Conservation (phyloP, 1,140 invertebrate species). For the Oryctes rhinoceros region DNA sequence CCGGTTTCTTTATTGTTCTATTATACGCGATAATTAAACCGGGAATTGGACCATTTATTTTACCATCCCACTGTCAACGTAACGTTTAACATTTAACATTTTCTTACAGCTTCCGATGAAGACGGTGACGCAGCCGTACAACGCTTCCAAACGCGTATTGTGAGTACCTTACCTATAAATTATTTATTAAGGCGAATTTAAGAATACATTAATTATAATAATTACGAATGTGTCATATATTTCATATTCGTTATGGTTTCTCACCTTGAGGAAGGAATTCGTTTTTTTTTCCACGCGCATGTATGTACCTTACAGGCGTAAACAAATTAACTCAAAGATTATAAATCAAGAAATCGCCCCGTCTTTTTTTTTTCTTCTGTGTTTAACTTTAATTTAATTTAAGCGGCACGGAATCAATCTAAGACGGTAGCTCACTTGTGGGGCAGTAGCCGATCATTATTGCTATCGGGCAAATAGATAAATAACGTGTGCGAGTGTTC, state of each 20-base stretch:
- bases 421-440: background rate
- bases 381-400: background rate
- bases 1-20: too few relatives aligned
- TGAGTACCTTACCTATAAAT: background rate
- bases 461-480: background rate
- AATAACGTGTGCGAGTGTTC: background rate
- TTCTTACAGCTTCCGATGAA: background rate
- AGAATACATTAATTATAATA: slow-evolving; percentile 20
- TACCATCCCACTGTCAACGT: too few relatives aligned
- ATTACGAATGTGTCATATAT: slow-evolving; percentile 11
- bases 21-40: too few relatives aligned
- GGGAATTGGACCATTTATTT: too few relatives aligned
- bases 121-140: background rate
- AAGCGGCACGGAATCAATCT: background rate
- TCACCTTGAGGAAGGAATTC: slow-evolving; percentile 7
- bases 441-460: slow-evolving; percentile 7
- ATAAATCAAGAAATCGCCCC: background rate
- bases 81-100: too few relatives aligned
- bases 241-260: slow-evolving; percentile 14
- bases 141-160: background rate
- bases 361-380: background rate
- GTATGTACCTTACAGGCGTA: slow-evolving; percentile 13
- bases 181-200: slow-evolving; percentile 16
- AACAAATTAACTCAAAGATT: slow-evolving; percentile 10
- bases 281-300: background rate